Evolutionary conservation across 2,888 invertebrate genomes (phyloP).

Genomic region (Cosmia pyralina): DNA sequence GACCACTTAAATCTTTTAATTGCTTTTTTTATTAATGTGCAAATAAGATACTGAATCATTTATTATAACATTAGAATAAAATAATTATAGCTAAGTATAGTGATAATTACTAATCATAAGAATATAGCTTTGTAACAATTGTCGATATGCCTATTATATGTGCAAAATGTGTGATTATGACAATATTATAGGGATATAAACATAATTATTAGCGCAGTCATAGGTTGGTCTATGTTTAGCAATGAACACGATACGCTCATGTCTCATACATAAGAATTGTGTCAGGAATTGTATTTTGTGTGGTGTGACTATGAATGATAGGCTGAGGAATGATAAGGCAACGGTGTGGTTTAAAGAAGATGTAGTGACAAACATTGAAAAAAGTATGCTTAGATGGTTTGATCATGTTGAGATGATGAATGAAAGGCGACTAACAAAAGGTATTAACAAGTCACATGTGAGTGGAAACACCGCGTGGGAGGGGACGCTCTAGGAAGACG

Average conservation of each 20-base stretch:
- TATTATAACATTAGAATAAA: constrained; percentile 12
- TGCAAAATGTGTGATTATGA: not conserved
- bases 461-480: too few relatives aligned
- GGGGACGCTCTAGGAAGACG: too few relatives aligned
- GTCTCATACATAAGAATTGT: not conserved
- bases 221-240: not conserved
- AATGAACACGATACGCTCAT: not conserved
- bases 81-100: not conserved
- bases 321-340: too few relatives aligned
- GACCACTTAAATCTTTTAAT: constrained; percentile 21
- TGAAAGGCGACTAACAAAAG: too few relatives aligned
- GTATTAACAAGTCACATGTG: too few relatives aligned
- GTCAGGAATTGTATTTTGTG: not conserved
- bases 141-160: too few relatives aligned
- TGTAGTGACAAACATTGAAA: too few relatives aligned
- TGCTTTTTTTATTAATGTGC: constrained; percentile 16
- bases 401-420: too few relatives aligned
- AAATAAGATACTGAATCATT: constrained; percentile 9
- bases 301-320: too few relatives aligned
- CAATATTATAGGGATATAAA: not conserved
- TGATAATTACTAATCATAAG: not conserved
- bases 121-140: not conserved
- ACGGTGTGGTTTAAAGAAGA: too few relatives aligned
- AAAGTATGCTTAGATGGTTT: too few relatives aligned
- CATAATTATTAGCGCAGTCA: too few relatives aligned